phyloP scores from a whole-genome alignment of 1,140 invertebrate species.

The Scaptomyza hsui region DNA sequence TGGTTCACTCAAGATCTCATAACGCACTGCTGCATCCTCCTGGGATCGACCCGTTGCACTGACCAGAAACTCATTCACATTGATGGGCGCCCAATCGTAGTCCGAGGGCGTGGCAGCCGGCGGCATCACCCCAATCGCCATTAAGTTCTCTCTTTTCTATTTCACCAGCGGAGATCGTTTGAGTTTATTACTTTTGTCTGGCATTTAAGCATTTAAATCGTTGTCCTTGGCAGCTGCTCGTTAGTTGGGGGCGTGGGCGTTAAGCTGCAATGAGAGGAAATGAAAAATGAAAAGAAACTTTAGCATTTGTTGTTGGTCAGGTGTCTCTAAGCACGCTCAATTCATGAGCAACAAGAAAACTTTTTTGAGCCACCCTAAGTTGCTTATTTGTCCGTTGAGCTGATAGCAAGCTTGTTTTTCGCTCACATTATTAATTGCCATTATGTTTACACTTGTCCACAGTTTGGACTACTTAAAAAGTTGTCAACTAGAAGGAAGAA shows the following conservation, averaged over 20 bases:
- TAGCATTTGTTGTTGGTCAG: slow-evolving; percentile 37
- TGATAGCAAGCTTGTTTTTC: slow-evolving; percentile 2
- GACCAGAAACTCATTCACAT: slow-evolving; percentile 59
- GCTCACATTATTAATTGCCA: slow-evolving; percentile 20
- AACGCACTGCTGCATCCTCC: slow-evolving; percentile 41
- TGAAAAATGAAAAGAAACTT: slow-evolving; percentile 68
- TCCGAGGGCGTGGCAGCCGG: slow-evolving; percentile 38
- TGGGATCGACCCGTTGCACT: slow-evolving; percentile 50
- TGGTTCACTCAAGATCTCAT: slow-evolving; percentile 42
- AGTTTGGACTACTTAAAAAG: neutral
- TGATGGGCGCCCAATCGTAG: slow-evolving; percentile 60
- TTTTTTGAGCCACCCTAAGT: slow-evolving; percentile 19
- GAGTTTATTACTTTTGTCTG: slow-evolving; percentile 4
- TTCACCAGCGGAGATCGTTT: neutral
- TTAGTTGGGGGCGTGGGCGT: slow-evolving; percentile 20
- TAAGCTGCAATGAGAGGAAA: slow-evolving; percentile 75
- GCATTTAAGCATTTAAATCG: slow-evolving; percentile 47
- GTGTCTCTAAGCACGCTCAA: slow-evolving; percentile 16
- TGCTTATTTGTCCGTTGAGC: slow-evolving; percentile 31
- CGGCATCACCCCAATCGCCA: slow-evolving; percentile 52
- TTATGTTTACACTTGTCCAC: too few species aligned
- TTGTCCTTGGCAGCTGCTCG: neutral
- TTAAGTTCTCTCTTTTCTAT: slow-evolving; percentile 7
- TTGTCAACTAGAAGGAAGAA: neutral
- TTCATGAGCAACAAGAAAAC: slow-evolving; percentile 6